A percentile compares a stretch with the other conserved stretches of the same genome.
phyloP scores from a whole-genome alignment of 2,797 vertebrate genomes.

The Sitta carolinensis region DNA sequence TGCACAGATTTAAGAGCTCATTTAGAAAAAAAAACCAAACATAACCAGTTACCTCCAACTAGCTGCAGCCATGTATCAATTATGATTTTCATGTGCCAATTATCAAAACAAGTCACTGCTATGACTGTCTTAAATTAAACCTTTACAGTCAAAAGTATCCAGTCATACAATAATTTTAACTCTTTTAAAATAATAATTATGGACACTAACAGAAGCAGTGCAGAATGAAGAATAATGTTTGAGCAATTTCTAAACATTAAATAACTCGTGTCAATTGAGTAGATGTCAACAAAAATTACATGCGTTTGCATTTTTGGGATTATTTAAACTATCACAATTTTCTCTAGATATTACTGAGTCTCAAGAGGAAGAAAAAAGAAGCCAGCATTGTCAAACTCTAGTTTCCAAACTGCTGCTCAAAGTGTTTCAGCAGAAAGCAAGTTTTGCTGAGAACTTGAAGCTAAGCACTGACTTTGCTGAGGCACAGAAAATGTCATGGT shows the following conservation, averaged over 20 bases:
- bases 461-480: background rate
- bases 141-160: background rate
- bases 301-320: background rate
- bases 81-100: background rate
- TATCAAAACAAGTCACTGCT: background rate
- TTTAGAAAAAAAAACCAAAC: background rate
- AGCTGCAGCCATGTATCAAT: background rate
- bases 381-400: background rate
- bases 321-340: background rate
- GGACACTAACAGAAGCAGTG: background rate
- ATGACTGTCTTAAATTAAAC: background rate
- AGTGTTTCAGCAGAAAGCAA: background rate
- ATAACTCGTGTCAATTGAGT: background rate
- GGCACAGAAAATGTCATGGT: background rate
- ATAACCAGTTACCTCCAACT: background rate
- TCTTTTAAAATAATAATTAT: background rate
- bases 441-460: background rate
- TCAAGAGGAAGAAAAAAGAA: background rate
- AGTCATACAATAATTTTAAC: background rate
- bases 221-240: background rate
- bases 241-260: background rate
- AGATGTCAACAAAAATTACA: background rate
- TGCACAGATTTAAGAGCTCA: background rate
- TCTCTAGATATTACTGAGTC: background rate
- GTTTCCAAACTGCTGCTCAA: background rate